Percentiles rank a stretch among this genome's conserved stretches.
Evolutionary conservation across 1,140 invertebrate species (phyloP).

Genomic region (Episyrphus balteatus): DNA sequence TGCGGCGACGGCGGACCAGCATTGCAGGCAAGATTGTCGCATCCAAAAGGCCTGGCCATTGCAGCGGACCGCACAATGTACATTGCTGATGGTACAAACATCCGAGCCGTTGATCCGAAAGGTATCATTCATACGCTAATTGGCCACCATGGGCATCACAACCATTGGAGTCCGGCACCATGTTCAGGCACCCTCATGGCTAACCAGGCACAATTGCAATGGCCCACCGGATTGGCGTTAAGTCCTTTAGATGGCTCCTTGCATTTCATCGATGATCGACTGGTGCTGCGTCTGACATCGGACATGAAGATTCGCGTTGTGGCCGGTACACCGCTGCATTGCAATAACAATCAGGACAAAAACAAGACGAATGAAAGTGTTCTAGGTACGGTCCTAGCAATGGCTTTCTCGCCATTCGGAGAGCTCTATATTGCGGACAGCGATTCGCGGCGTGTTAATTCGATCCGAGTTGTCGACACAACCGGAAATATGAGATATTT

Average conservation of each 20-base stretch:
- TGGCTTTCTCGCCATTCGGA: constrained; percentile 85
- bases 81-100: constrained; percentile 88
- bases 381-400: constrained; percentile 63
- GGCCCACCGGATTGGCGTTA: constrained; percentile 87
- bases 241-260: constrained; percentile 88
- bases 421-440: constrained; percentile 90
- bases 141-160: constrained; percentile 83
- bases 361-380: constrained; percentile 43
- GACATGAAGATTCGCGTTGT: constrained; percentile 84
- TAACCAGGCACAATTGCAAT: constrained; percentile 76
- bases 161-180: constrained; percentile 80
- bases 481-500: constrained; percentile 75
- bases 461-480: constrained; percentile 70
- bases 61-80: constrained; percentile 86
- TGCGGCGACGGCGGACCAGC: constrained; percentile 92
- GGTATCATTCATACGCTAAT: constrained; percentile 92
- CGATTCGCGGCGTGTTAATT: constrained; percentile 79
- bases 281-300: constrained; percentile 82
- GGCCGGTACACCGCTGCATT: constrained; percentile 83
- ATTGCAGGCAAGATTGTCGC: constrained; percentile 77
- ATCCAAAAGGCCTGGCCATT: constrained; percentile 93
- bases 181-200: constrained; percentile 70
- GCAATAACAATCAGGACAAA: constrained; percentile 41
- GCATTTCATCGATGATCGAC: constrained; percentile 89
- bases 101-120: constrained; percentile 77